These are phyloP conservation scores for Melinaea menophilus DNA, from an alignment of 2,888 invertebrate genomes.

Conservation along the genomic window DNA sequence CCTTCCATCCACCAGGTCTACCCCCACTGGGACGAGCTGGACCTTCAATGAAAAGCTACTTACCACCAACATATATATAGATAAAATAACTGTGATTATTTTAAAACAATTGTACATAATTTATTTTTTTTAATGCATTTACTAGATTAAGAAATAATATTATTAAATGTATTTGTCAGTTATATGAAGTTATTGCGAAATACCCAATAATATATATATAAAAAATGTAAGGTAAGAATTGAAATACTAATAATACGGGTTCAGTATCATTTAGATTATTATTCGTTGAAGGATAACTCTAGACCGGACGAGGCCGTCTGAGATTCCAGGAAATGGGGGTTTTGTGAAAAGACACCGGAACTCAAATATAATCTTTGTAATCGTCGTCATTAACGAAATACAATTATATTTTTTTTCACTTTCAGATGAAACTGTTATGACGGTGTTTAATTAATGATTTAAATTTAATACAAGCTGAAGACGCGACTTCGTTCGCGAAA, in stretches of 20 bases:
- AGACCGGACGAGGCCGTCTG: slow-evolving; percentile 32
- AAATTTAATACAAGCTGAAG: too few species aligned
- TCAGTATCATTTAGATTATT: slow-evolving; percentile 26
- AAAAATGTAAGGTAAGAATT: slow-evolving; percentile 6
- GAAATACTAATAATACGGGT: neutral
- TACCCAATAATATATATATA: slow-evolving; percentile 6
- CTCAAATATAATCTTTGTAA: slow-evolving; percentile 31
- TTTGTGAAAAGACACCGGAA: slow-evolving; percentile 33
- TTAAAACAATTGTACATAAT: slow-evolving; percentile 30
- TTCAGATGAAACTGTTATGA: slow-evolving; percentile 13
- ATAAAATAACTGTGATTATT: slow-evolving; percentile 50
- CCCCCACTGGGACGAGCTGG: slow-evolving; percentile 70
- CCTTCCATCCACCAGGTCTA: slow-evolving; percentile 45
- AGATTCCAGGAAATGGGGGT: slow-evolving; percentile 31
- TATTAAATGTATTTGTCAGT: neutral
- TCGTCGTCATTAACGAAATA: slow-evolving; percentile 29
- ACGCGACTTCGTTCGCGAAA: too few species aligned
- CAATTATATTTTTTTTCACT: slow-evolving; percentile 28
- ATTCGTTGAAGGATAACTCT: slow-evolving; percentile 27
- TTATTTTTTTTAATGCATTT: slow-evolving; percentile 53
- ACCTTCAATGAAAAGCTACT: slow-evolving; percentile 64
- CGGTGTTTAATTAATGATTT: neutral
- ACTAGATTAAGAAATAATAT: slow-evolving; percentile 46
- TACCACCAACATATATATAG: slow-evolving; percentile 64
- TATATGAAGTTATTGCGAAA: too few species aligned